These are phyloP conservation scores for Mastigias papua DNA, from an alignment of 30 jellyfish, hydroid and myxozoan genomes.

Conservation along the genomic window DNA sequence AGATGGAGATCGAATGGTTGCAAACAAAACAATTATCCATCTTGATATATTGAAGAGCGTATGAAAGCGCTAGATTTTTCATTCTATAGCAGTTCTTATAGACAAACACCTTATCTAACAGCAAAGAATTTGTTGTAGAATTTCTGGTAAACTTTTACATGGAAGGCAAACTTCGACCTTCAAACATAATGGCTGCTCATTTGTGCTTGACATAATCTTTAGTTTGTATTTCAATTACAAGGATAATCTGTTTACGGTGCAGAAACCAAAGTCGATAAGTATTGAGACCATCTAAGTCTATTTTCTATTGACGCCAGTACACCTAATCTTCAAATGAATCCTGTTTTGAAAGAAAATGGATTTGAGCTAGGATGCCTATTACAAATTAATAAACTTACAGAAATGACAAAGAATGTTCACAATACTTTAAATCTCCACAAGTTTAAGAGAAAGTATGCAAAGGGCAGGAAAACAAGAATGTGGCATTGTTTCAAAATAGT, in stretches of 20 bases:
- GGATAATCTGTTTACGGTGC: background rate
- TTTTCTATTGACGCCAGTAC: constrained; percentile 15
- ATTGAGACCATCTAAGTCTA: constrained; percentile 4
- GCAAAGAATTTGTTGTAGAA: no score
- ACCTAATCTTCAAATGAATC: constrained; percentile 15
- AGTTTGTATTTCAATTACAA: background rate
- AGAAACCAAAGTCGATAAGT: background rate
- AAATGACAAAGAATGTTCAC: background rate
- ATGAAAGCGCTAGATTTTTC: no score
- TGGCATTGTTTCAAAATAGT: no score
- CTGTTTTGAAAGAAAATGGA: constrained; percentile 10
- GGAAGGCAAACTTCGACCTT: no score
- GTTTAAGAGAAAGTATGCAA: background rate
- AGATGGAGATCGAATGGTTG: no score
- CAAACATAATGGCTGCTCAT: background rate
- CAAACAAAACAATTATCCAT: no score
- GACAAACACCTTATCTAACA: no score
- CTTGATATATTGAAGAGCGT: no score
- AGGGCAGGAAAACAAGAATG: background rate
- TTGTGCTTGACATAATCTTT: background rate
- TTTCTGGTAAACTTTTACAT: no score
- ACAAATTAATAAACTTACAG: background rate
- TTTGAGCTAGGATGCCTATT: constrained; percentile 3
- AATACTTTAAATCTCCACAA: background rate
- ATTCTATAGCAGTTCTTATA: no score